Base-by-base conservation (phyloP, 37 sponge, comb jelly and placozoan species). In the Ephydatia muelleri region DNA sequence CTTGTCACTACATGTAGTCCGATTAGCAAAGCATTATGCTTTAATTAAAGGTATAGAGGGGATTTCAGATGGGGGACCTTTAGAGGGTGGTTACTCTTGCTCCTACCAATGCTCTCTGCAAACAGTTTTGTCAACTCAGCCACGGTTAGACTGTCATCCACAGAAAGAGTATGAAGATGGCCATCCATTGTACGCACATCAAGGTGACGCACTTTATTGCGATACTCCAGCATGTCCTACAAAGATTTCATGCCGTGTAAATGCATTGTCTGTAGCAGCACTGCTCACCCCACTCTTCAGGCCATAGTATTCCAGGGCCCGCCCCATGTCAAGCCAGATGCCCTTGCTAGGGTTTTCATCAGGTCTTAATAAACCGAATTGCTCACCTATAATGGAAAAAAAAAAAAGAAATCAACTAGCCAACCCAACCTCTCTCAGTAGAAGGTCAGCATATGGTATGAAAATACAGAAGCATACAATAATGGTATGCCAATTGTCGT, bases 101-200 rank as follows among this genome's bases (percentile, higher is more conserved):
- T n/a, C 91, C 80, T 37, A 95, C 98, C 98, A 76, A 98, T 96
- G 67, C 94, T 86, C 32, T 82, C 90, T 86, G 94, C 95, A 25
- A 95, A 87, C 14, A 92, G 82, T 73, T 90, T 93, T 33, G 91
- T 95, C 35, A 99, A 79, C 57, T 99, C 94, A 32, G 86, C 90
- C 16, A 97, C 99, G 38, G 91, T 97, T 82, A 90, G 90, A 78
- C 97, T 97, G 94, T 99, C 99, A 68, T 99, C 99, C 82, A 95
- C 97, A 43, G 95, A 48, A 22, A 97, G 47, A 22, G 97, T 99
- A 82, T 97, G 91, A 29, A 97, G 76, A 5, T 94, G 75, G 11
- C 88, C 94, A 81, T 99, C 99, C 82, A 99, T 65, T 26, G 92
- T 97, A 28, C 95, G 89, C 79, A 99, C 97, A n/a, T 96, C 80